Percentiles rank a stretch among this genome's conserved stretches.
Evolutionary conservation across 2,113 vertebrate species (phyloP).

Genomic region (Speoplatyrhinus poulsoni): DNA sequence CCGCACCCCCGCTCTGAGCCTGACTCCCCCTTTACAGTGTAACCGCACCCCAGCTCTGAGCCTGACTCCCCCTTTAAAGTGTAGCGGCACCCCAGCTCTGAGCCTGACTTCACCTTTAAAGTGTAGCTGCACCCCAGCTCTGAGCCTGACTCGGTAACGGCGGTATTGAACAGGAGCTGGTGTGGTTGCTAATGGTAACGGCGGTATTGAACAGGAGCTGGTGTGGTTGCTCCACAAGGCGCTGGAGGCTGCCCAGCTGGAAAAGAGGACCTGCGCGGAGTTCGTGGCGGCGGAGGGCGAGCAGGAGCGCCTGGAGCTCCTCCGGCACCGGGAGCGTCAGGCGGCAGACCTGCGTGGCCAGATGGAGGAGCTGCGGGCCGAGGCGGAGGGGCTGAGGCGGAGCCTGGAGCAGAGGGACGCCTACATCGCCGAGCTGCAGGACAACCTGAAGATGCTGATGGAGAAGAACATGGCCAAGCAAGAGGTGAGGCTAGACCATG

Average conservation of each 20-base stretch:
- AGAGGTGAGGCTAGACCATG: slow-evolving; percentile 62
- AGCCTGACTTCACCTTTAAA: slow-evolving; percentile 48
- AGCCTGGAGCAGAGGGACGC: slow-evolving; percentile 69
- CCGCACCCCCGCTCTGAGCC: no score
- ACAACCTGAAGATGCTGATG: slow-evolving; percentile 75
- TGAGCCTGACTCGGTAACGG: no score
- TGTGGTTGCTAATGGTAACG: slow-evolving; percentile 77
- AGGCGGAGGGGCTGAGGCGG: slow-evolving; percentile 71
- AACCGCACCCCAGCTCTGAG: no score
- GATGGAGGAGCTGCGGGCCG: slow-evolving; percentile 72
- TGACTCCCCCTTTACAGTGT: no score
- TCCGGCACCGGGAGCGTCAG: slow-evolving; percentile 87
- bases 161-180: slow-evolving; percentile 80
- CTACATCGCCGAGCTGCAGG: slow-evolving; percentile 79
- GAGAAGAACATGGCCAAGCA: slow-evolving; percentile 90
- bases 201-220: slow-evolving; percentile 78
- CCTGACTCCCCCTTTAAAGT: no score
- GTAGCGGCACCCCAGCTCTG: slow-evolving; percentile 37
- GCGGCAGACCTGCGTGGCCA: slow-evolving; percentile 72
- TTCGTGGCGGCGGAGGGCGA: slow-evolving; percentile 81
- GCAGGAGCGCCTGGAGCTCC: slow-evolving; percentile 84
- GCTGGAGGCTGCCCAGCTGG: slow-evolving; percentile 88
- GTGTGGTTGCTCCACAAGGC: slow-evolving; percentile 91
- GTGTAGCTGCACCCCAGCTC: no score
- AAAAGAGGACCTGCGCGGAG: slow-evolving; percentile 83